Percentiles rank a stretch among this genome's conserved stretches.
phyloP scores from a whole-genome alignment of 1,140 invertebrate genomes.

The Catajapyx aquilonaris region DNA sequence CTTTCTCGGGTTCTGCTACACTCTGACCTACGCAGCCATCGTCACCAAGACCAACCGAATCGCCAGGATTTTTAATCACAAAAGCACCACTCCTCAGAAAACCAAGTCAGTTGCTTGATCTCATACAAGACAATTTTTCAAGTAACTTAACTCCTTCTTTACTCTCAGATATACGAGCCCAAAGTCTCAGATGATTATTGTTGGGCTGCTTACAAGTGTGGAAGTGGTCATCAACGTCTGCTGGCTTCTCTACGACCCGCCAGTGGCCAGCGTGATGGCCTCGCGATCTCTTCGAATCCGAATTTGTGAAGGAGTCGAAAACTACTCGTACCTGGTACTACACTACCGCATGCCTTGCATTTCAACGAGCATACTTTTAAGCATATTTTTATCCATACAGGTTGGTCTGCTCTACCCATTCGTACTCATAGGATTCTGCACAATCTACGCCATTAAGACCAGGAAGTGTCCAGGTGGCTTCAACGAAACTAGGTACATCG shows the following conservation, averaged over 20 bases:
- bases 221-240: constrained; percentile 28
- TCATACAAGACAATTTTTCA: neutral
- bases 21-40: constrained; percentile 32
- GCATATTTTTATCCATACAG: constrained; percentile 3
- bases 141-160: neutral
- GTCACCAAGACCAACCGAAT: constrained; percentile 36
- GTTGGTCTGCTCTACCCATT: constrained; percentile 32
- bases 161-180: constrained; percentile 26
- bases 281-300: constrained; percentile 19
- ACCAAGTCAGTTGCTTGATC: constrained; percentile 14
- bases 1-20: constrained; percentile 29
- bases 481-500: constrained; percentile 49
- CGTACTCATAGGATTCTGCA: constrained; percentile 35
- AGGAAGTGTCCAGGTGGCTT: constrained; percentile 54
- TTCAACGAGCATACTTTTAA: neutral
- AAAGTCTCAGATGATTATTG: constrained; percentile 29
- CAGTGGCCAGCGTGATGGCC: constrained; percentile 22
- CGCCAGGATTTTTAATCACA: constrained; percentile 29
- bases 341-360: constrained; percentile 6
- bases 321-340: constrained; percentile 29
- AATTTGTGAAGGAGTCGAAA: constrained; percentile 27
- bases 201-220: constrained; percentile 24
- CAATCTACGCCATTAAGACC: constrained; percentile 51
- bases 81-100: constrained; percentile 14
- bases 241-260: constrained; percentile 27